phyloP scores from a whole-genome alignment of 1,140 invertebrate species.

The Mycetomoellerius zeteki region DNA sequence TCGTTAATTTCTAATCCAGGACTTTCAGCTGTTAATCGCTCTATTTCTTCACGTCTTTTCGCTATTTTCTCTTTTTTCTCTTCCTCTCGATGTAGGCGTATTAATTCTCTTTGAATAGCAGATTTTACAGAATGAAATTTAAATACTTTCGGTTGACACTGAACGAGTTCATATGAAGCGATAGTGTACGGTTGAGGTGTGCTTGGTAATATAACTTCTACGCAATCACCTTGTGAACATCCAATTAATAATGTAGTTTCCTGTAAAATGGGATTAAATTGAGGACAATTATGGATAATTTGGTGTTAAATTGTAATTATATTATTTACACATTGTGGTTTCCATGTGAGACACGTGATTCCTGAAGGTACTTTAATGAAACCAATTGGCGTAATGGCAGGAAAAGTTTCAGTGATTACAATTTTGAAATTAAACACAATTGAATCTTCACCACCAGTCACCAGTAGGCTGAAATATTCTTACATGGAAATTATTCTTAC shows the following conservation, averaged over 20 bases:
- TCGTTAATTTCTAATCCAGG: constrained; percentile 88
- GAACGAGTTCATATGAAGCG: constrained; percentile 85
- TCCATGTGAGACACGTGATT: constrained; percentile 90
- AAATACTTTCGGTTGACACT: constrained; percentile 83
- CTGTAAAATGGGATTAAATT: constrained; percentile 72
- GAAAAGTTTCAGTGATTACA: constrained; percentile 80
- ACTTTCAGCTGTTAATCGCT: constrained; percentile 87
- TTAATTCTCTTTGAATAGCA: constrained; percentile 86
- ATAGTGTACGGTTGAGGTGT: constrained; percentile 84
- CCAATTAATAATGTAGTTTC: constrained; percentile 86
- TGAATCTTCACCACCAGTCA: constrained; percentile 89
- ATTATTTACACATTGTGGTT: constrained; percentile 84
- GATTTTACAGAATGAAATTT: constrained; percentile 89
- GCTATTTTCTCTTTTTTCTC: constrained; percentile 87
- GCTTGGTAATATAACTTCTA: constrained; percentile 87
- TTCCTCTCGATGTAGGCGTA: constrained; percentile 82
- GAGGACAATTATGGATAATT: not conserved
- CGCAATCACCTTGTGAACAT: constrained; percentile 87
- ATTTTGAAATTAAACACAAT: constrained; percentile 90
- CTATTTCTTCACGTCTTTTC: constrained; percentile 87
- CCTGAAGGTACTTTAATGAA: constrained; percentile 89
- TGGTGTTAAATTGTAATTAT: constrained; percentile 18
- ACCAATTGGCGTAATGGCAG: constrained; percentile 89
- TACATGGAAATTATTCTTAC: constrained; percentile 18
- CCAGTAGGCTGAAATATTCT: constrained; percentile 84